Evolutionary conservation across 2,113 vertebrate genomes (phyloP).

Genomic region (Morone chrysops): DNA sequence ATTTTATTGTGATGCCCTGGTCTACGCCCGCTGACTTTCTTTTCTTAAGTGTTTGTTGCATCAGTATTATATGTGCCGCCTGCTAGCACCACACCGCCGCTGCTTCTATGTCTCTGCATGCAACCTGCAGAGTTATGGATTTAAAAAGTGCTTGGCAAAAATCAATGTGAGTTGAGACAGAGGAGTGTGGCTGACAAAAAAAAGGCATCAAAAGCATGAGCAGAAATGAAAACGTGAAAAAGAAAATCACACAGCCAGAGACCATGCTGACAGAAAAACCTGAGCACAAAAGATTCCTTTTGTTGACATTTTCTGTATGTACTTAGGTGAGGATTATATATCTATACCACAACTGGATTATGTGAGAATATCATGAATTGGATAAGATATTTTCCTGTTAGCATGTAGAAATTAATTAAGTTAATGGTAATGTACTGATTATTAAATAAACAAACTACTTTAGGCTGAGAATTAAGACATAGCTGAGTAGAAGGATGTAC

Average conservation of each 20-base stretch:
- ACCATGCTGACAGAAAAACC: neutral
- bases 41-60: conserved; percentile 14
- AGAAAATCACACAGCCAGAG: neutral
- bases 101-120: conserved; percentile 1
- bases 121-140: conserved; percentile 47
- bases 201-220: conserved; percentile 3
- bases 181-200: conserved; percentile 22
- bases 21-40: neutral
- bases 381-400: neutral
- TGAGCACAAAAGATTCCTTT: neutral
- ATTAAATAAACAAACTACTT: neutral
- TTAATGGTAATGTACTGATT: neutral
- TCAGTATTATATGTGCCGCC: conserved; percentile 36
- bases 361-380: neutral
- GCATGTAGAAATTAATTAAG: too few relatives aligned
- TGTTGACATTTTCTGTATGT: neutral
- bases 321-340: neutral
- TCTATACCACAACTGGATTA: neutral
- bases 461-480: neutral
- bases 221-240: conserved; percentile 1
- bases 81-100: neutral
- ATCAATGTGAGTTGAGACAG: conserved; percentile 37
- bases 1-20: neutral
- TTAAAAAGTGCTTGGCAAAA: conserved; percentile 48
- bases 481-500: too few relatives aligned